Evolutionary conservation across 1,140 invertebrate species (phyloP).

Genomic region (Magallana ariakensis): DNA sequence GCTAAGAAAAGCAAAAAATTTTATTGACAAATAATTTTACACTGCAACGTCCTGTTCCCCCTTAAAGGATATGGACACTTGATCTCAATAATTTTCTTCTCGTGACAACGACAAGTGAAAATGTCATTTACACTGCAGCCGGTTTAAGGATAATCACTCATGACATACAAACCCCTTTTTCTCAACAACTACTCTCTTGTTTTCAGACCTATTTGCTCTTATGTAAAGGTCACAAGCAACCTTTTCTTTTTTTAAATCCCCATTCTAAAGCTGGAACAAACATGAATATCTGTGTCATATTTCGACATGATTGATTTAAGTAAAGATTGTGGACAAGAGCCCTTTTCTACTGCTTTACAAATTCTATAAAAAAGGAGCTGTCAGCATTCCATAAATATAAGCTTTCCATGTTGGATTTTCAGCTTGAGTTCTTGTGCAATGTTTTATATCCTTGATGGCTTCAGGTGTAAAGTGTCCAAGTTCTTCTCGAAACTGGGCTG

Average conservation of each 20-base stretch:
- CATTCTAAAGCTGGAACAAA: slow-evolving; percentile 35
- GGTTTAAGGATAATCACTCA: slow-evolving; percentile 31
- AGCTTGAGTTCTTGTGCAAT: slow-evolving; percentile 29
- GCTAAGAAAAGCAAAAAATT: no score
- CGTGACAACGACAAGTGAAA: slow-evolving; percentile 38
- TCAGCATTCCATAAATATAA: slow-evolving; percentile 29
- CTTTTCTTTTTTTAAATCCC: slow-evolving; percentile 43
- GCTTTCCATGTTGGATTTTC: slow-evolving; percentile 34
- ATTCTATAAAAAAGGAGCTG: slow-evolving; percentile 43
- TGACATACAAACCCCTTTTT: slow-evolving; percentile 20
- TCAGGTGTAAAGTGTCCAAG: slow-evolving; percentile 28
- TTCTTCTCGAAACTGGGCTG: not conserved
- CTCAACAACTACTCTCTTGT: not conserved
- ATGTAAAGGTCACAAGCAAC: slow-evolving; percentile 37
- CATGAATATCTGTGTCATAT: not conserved
- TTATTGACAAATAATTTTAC: no score
- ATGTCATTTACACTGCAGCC: slow-evolving; percentile 41
- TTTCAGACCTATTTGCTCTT: not conserved
- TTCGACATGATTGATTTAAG: slow-evolving; percentile 27
- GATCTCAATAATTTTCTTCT: slow-evolving; percentile 31
- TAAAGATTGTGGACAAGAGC: not conserved
- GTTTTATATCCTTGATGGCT: slow-evolving; percentile 19
- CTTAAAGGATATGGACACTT: slow-evolving; percentile 41
- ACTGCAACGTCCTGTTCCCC: no score
- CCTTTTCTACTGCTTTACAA: not conserved